A percentile compares a stretch with the other conserved stretches of the same genome.
These are phyloP conservation scores for Bucorvus abyssinicus DNA, from an alignment of 2,797 vertebrate species.

Conservation along the genomic window DNA sequence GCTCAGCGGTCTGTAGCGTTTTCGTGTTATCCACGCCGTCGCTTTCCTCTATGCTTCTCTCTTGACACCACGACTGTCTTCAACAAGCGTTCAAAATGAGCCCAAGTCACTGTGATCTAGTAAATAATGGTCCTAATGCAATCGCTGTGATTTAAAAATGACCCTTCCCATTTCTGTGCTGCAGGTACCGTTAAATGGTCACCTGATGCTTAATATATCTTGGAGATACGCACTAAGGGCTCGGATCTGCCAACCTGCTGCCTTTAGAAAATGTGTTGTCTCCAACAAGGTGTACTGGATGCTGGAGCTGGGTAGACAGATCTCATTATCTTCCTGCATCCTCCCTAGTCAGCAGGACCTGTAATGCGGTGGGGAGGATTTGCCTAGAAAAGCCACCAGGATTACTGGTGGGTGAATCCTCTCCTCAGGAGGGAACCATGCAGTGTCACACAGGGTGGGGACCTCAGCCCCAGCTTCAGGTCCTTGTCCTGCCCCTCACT, in stretches of 20 bases:
- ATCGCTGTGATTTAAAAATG: neutral
- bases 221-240: neutral
- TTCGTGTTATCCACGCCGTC: neutral
- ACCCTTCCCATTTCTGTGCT: neutral
- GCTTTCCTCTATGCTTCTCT: neutral
- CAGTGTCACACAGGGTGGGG: neutral
- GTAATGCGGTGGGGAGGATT: neutral
- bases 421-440: neutral
- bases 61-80: neutral
- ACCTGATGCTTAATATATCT: neutral
- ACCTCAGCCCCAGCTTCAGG: neutral
- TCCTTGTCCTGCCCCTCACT: neutral
- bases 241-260: neutral
- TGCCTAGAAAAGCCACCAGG: neutral
- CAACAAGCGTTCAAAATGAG: neutral
- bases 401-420: neutral
- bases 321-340: neutral
- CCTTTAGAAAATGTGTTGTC: neutral
- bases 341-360: neutral
- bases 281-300: neutral
- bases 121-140: neutral
- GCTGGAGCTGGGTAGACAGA: neutral
- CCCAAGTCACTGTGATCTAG: neutral
- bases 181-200: neutral
- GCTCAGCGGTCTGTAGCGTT: neutral